These are phyloP conservation scores for Drosophila nikananu DNA, from an alignment of 1,140 invertebrate species.

Conservation along the genomic window DNA sequence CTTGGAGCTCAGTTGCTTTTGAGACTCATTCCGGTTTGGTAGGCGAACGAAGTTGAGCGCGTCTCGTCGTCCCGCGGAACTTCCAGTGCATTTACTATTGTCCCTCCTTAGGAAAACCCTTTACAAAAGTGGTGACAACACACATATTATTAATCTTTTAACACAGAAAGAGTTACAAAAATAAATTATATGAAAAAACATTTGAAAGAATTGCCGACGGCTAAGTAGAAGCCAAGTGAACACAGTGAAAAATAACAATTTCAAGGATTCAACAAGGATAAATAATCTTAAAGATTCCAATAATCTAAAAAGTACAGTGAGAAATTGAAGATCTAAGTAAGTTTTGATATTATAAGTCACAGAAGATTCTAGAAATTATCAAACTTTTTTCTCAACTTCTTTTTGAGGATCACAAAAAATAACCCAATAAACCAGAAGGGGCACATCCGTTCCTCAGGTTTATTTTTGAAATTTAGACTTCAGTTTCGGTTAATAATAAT, in stretches of 20 bases:
- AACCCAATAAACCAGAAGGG: background rate
- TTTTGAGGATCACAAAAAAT: background rate
- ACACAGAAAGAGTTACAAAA: constrained; percentile 1
- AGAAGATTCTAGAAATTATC: background rate
- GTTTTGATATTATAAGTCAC: background rate
- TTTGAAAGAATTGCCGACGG: constrained; percentile 34
- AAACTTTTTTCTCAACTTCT: background rate
- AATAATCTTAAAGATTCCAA: background rate
- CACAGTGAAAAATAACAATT: constrained; percentile 20
- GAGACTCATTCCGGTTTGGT: constrained; percentile 81
- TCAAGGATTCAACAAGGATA: too few species aligned
- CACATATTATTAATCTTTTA: constrained; percentile 2
- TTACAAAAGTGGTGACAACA: constrained; percentile 25
- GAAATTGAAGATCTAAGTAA: constrained; percentile 25
- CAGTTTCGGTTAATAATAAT: background rate
- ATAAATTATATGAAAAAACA: constrained; percentile 35
- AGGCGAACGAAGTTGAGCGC: constrained; percentile 70
- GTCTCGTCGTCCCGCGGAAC: constrained; percentile 55
- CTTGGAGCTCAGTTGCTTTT: constrained; percentile 46
- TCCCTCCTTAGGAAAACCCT: background rate
- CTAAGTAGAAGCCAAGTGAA: constrained; percentile 19
- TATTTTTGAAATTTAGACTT: background rate
- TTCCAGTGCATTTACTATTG: constrained; percentile 34
- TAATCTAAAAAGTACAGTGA: constrained; percentile 10
- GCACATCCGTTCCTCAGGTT: background rate